These are phyloP conservation scores for Marcusenius ussheri DNA, from an alignment of 2,113 vertebrate species.

Conservation along the genomic window DNA sequence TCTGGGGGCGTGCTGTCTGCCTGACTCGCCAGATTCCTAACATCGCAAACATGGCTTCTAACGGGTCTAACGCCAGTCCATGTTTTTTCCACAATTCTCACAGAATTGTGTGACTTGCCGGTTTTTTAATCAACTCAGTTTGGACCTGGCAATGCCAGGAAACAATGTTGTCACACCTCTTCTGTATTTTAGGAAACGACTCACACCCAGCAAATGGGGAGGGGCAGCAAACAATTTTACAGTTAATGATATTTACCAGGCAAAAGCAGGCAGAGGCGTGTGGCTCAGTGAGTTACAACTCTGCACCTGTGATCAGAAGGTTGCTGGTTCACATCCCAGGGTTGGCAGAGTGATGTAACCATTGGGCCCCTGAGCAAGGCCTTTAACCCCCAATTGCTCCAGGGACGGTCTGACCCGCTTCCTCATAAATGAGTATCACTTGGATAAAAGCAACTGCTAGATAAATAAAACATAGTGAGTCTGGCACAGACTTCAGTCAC, in stretches of 20 bases:
- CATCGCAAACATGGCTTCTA: neutral
- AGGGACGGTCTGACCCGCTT: neutral
- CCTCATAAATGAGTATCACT: neutral
- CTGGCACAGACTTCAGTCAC: neutral
- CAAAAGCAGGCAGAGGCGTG: neutral
- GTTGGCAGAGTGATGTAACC: neutral
- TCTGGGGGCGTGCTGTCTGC: neutral
- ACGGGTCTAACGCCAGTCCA: neutral
- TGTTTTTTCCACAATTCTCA: neutral
- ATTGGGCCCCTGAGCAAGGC: neutral
- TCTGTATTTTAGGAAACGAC: neutral
- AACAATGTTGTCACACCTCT: neutral
- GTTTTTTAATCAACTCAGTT: neutral
- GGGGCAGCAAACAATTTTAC: neutral
- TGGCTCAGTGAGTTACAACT: neutral
- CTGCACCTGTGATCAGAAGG: neutral
- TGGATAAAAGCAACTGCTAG: neutral
- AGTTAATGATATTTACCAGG: neutral
- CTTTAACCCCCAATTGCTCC: neutral
- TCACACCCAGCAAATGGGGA: neutral
- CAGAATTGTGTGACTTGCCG: neutral
- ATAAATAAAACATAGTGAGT: neutral
- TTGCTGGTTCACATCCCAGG: neutral
- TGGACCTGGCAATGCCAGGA: neutral
- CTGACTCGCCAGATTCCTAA: neutral